Conservation (phyloP, 2,797 vertebrate genomes). For the Gadopsis bispinosus region DNA sequence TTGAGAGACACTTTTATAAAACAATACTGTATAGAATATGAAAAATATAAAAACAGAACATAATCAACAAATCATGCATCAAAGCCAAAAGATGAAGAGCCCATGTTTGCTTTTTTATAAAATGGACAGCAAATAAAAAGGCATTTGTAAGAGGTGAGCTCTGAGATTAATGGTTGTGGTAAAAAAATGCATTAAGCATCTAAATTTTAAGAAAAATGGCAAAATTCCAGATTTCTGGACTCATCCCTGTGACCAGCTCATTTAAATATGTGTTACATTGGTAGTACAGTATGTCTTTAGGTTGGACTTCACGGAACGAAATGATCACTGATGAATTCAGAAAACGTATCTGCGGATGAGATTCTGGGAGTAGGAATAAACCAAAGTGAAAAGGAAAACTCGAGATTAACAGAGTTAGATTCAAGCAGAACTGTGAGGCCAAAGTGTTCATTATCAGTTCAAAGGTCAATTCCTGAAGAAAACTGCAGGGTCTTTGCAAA, state of each 20-base stretch:
- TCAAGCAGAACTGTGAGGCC: slow-evolving; percentile 29
- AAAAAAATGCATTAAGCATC: slow-evolving; percentile 30
- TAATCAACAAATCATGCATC: slow-evolving; percentile 71
- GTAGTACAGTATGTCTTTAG: neutral
- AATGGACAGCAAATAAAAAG: slow-evolving; percentile 57
- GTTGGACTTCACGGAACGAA: neutral
- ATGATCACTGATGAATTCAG: neutral
- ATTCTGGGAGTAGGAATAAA: neutral
- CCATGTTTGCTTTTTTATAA: slow-evolving; percentile 32
- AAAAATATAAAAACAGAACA: slow-evolving; percentile 67
- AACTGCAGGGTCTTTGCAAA: slow-evolving; percentile 6
- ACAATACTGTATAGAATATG: slow-evolving; percentile 68
- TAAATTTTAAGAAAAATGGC: slow-evolving; percentile 23
- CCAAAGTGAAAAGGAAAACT: neutral
- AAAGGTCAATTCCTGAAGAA: slow-evolving; percentile 19
- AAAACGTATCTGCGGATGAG: neutral
- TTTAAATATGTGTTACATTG: slow-evolving; percentile 10
- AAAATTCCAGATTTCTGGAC: slow-evolving; percentile 36
- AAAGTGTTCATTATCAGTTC: slow-evolving; percentile 28
- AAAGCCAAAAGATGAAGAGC: slow-evolving; percentile 59
- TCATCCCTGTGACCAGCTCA: slow-evolving; percentile 23
- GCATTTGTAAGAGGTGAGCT: slow-evolving; percentile 44
- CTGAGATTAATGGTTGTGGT: slow-evolving; percentile 57
- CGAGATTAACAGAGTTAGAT: neutral
- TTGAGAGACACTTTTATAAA: slow-evolving; percentile 70